Conservation (phyloP, 2,888 invertebrate species). For the Perithous albicinctus region DNA sequence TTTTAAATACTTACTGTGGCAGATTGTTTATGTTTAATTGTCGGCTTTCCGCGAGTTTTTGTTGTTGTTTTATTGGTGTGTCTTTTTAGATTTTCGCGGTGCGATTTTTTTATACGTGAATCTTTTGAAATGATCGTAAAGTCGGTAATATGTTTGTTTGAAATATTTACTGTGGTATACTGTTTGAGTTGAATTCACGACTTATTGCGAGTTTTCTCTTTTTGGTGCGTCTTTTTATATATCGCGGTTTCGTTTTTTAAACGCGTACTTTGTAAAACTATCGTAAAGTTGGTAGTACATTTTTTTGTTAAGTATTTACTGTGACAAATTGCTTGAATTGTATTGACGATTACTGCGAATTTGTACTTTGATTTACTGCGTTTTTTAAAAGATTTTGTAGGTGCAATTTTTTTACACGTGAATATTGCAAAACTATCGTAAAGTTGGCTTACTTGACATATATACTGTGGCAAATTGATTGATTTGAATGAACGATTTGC, state of each 20-base stretch:
- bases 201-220: constrained; percentile 3
- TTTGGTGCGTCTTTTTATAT: not conserved
- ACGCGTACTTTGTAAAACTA: too few species aligned
- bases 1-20: not conserved
- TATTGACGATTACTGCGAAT: too few species aligned
- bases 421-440: not conserved
- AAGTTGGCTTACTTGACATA: not conserved
- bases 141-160: not conserved
- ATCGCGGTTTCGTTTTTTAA: too few species aligned
- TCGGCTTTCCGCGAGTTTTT: constrained; percentile 1
- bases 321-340: too few species aligned
- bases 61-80: not conserved
- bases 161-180: not conserved
- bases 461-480: not conserved
- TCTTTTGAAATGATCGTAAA: not conserved
- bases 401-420: not conserved
- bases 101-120: not conserved
- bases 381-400: not conserved
- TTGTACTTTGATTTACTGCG: too few species aligned
- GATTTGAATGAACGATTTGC: not conserved
- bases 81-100: not conserved
- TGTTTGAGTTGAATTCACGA: not conserved
- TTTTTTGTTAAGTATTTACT: too few species aligned
- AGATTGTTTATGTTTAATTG: not conserved
- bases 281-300: too few species aligned